These are phyloP conservation scores for Pristiophorus japonicus DNA, from an alignment of 2,113 vertebrate species.

Conservation along the genomic window DNA sequence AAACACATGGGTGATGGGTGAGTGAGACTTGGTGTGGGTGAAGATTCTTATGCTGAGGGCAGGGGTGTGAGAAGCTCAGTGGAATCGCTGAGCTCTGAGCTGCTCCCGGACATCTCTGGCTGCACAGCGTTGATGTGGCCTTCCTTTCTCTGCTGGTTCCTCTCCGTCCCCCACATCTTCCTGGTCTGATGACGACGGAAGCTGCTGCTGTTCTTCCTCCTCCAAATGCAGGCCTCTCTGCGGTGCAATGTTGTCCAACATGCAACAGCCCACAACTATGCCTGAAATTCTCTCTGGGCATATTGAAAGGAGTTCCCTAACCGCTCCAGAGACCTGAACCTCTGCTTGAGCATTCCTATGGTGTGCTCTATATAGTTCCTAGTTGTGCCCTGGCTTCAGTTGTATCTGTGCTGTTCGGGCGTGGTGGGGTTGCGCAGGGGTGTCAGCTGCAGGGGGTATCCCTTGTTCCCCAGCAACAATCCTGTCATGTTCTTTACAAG, in stretches of 20 bases:
- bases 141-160: not conserved
- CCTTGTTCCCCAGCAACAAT: too few relatives aligned
- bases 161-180: not conserved
- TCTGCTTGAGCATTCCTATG: not conserved
- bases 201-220: not conserved
- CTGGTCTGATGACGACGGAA: too few relatives aligned
- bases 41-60: not conserved
- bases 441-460: too few relatives aligned
- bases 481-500: not conserved
- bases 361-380: not conserved
- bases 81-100: not conserved
- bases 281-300: not conserved
- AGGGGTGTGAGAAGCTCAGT: not conserved
- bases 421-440: too few relatives aligned
- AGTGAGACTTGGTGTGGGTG: not conserved
- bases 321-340: not conserved
- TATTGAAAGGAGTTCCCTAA: not conserved
- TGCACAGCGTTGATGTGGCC: not conserved
- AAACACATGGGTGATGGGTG: not conserved
- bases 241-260: not conserved
- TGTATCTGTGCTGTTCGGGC: not conserved
- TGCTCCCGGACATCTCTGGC: not conserved
- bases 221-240: not conserved
- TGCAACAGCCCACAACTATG: not conserved
- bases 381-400: not conserved